These are phyloP conservation scores for Thomomys bottae DNA, from an alignment of 2,113 vertebrate species.

Conservation along the genomic window DNA sequence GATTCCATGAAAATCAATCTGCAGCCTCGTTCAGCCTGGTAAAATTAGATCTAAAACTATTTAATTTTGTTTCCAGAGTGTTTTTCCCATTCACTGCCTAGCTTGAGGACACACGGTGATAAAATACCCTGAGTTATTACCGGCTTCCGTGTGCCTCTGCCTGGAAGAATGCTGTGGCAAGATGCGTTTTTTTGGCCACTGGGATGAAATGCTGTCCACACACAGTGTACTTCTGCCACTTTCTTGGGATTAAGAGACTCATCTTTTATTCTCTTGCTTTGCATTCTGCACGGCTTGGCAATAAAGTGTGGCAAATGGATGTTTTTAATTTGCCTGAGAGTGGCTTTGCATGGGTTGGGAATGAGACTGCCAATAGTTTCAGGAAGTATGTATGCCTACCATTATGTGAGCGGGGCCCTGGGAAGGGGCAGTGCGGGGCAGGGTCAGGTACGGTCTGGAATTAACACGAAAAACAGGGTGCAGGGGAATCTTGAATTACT, in stretches of 20 bases:
- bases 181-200: constrained; percentile 76
- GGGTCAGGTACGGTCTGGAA: too few relatives aligned
- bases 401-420: not conserved
- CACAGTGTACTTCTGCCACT: constrained; percentile 56
- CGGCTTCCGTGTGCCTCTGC: constrained; percentile 67
- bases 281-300: constrained; percentile 10
- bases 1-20: constrained; percentile 85
- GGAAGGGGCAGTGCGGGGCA: not conserved
- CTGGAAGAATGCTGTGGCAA: constrained; percentile 65
- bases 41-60: constrained; percentile 88
- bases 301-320: constrained; percentile 48
- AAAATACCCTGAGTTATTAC: constrained; percentile 83
- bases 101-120: constrained; percentile 81
- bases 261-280: constrained; percentile 69
- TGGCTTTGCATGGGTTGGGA: not conserved
- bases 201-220: constrained; percentile 73
- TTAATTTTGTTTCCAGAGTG: constrained; percentile 86
- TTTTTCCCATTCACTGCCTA: constrained; percentile 78
- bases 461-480: not conserved
- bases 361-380: not conserved
- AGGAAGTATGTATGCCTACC: not conserved
- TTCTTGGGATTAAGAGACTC: constrained; percentile 43
- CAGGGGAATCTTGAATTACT: rapidly evolving
- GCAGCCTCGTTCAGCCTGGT: constrained; percentile 83
- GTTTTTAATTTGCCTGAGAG: constrained; percentile 16